Conservation (phyloP, 2,888 invertebrate genomes). For the Watsonalla binaria region DNA sequence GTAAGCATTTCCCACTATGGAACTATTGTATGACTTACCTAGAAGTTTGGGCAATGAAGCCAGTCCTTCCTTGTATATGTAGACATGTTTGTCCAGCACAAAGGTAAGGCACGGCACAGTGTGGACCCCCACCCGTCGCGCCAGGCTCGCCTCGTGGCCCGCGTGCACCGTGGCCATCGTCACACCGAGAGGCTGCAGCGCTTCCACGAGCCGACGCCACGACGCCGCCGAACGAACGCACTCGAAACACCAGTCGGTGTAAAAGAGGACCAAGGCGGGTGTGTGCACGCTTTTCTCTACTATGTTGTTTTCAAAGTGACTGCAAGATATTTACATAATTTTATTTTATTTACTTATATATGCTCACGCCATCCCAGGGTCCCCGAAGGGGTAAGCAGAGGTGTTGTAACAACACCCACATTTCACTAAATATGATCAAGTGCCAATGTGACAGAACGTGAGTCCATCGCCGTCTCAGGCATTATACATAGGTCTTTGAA, state of each 20-base stretch:
- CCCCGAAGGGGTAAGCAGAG: too few relatives aligned
- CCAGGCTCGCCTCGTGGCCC: constrained; percentile 87
- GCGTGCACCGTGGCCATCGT: constrained; percentile 89
- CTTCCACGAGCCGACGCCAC: constrained; percentile 90
- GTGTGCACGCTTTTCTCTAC: constrained; percentile 89
- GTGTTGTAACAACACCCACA: too few relatives aligned
- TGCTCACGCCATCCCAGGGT: too few relatives aligned
- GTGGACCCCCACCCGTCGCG: constrained; percentile 88
- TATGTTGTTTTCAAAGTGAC: constrained; percentile 92
- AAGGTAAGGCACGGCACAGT: constrained; percentile 90
- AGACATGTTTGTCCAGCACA: constrained; percentile 89
- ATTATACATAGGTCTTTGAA: too few relatives aligned
- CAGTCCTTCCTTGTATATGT: constrained; percentile 90
- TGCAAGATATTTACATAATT: constrained; percentile 48
- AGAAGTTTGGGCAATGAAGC: constrained; percentile 89
- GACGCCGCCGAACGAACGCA: constrained; percentile 93
- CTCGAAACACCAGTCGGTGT: constrained; percentile 96
- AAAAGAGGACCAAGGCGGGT: constrained; percentile 93
- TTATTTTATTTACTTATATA: too few relatives aligned
- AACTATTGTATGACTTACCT: constrained; percentile 64
- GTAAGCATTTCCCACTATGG: too few relatives aligned
- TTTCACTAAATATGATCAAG: too few relatives aligned
- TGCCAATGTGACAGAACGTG: too few relatives aligned
- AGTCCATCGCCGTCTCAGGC: too few relatives aligned
- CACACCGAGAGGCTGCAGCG: constrained; percentile 90